Evolutionary conservation across 2,888 invertebrate genomes (phyloP), one percentile per base, ranked within the genome.

Genomic region (Rhodophaea formosa): DNA sequence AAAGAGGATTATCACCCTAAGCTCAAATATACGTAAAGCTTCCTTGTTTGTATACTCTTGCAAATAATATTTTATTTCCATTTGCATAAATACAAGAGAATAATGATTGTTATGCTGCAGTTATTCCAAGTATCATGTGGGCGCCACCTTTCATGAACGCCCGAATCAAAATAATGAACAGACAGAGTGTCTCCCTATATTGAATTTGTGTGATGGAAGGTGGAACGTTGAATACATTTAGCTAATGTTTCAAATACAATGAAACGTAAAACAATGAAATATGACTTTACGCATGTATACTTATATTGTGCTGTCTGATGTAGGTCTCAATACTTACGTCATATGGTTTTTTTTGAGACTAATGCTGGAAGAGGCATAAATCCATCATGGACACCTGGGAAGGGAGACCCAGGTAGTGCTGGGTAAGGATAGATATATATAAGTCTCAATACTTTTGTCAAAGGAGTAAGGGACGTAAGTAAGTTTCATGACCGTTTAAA

Each of bases 171-270:
- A 67, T 75, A 70, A 74, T 68, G 67, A 72, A 67, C 64, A 66
- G 64, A 69, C 69, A 51, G 69, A 71, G 69, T 69, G 72, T 67
- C 70, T 72, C 68, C 66, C 62, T 62, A 72, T 68, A 78, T 78
- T 77, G 64, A 78, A 81, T 80, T 79, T 77, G 61, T 61, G 59
- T 66, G 68, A 76, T 68, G 66, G 65, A 72, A 72, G 59, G 62
- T 52, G 57, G 54, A 64, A 63, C 60, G 57, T 42, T 12, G 29
- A 10, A 1, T 54, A 29, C 42, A 49, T 49, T 56, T 56, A 35
- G 15, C 43, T 17, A 10, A 42, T 56, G 46, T 42, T 29, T 56
- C 16, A 46, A 35, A 46, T 46, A 35, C 15, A 46, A 17, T 45
- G 1, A 12, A 16, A 32, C 16, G 30, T 8, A 23, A 10, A 15